A percentile compares a stretch with the other conserved stretches of the same genome.
phyloP scores from a whole-genome alignment of 2,888 invertebrate species.

The Drosophila merina region DNA sequence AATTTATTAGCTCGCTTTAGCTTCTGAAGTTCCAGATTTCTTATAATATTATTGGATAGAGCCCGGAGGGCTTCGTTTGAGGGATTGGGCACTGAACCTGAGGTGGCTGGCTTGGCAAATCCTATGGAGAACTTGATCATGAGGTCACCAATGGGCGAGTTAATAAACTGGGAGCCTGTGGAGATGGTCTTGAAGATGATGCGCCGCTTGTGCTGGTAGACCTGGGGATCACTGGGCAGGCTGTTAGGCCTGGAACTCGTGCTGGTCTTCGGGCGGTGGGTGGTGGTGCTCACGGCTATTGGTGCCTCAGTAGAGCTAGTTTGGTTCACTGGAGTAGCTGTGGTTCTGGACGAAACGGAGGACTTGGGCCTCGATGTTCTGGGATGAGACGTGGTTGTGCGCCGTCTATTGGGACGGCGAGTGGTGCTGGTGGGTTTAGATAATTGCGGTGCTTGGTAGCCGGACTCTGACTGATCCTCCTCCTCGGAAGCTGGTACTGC shows the following conservation, averaged over 20 bases:
- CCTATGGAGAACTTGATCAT: conserved; percentile 81
- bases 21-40: conserved; percentile 61
- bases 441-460: conserved; percentile 45
- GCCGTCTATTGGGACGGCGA: conserved; percentile 29
- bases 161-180: conserved; percentile 75
- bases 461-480: conserved; percentile 29
- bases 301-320: conserved; percentile 20
- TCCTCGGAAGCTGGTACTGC: conserved; percentile 30
- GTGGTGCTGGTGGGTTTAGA: conserved; percentile 18
- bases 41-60: conserved; percentile 59
- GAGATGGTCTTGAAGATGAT: conserved; percentile 76
- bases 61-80: conserved; percentile 53
- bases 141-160: conserved; percentile 80
- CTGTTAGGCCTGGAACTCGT: conserved; percentile 13
- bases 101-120: conserved; percentile 63
- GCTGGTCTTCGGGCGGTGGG: conserved; percentile 2
- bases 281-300: conserved; percentile 9
- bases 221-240: conserved; percentile 44
- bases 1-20: conserved; percentile 42
- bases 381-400: conserved; percentile 27
- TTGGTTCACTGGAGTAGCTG: conserved; percentile 39
- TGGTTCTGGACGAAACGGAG: conserved; percentile 26
- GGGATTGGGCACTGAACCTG: conserved; percentile 2
- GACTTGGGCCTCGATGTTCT: conserved; percentile 19
- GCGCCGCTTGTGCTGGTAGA: conserved; percentile 63